A percentile compares a stretch with the other conserved stretches of the same genome.
phyloP scores from a whole-genome alignment of 2,888 invertebrate genomes.

The Euphydryas editha region DNA sequence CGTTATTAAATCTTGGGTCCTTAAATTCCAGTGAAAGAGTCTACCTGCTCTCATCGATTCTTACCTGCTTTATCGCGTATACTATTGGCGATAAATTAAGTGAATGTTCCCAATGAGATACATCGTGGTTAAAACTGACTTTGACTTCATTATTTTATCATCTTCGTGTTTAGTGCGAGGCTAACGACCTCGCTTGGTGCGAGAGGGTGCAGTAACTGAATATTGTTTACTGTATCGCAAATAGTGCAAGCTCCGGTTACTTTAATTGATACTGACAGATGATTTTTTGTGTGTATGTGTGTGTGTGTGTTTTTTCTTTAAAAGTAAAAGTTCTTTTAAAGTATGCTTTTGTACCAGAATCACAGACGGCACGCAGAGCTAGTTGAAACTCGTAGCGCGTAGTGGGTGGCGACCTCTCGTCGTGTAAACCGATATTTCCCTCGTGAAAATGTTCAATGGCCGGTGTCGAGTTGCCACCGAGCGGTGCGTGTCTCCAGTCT shows the following conservation, averaged over 20 bases:
- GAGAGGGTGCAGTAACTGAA: conserved; percentile 47
- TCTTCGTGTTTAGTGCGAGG: conserved; percentile 50
- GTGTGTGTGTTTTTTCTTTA: too few species aligned
- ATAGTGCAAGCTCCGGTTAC: conserved; percentile 44
- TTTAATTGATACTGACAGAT: conserved; percentile 42
- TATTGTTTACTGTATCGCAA: conserved; percentile 48
- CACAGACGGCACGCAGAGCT: conserved; percentile 53
- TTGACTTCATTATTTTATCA: conserved; percentile 27
- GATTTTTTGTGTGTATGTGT: conserved; percentile 35
- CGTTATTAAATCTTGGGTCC: conserved; percentile 53
- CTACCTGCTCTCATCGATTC: conserved; percentile 62
- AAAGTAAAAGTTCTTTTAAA: too few species aligned
- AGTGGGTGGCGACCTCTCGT: conserved; percentile 75
- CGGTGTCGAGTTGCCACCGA: conserved; percentile 72
- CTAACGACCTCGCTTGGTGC: conserved; percentile 49
- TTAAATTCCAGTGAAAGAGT: conserved; percentile 67
- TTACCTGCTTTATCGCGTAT: conserved; percentile 74
- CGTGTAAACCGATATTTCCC: conserved; percentile 80
- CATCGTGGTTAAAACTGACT: conserved; percentile 30
- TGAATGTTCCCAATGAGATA: conserved; percentile 55
- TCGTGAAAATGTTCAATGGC: conserved; percentile 79
- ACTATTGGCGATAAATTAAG: conserved; percentile 75
- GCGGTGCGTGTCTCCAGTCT: conserved; percentile 68
- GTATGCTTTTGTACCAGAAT: conserved; percentile 50
- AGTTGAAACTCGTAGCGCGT: conserved; percentile 50